phyloP scores from a whole-genome alignment of 2,888 invertebrate genomes.

The Pseudanteris insignis region DNA sequence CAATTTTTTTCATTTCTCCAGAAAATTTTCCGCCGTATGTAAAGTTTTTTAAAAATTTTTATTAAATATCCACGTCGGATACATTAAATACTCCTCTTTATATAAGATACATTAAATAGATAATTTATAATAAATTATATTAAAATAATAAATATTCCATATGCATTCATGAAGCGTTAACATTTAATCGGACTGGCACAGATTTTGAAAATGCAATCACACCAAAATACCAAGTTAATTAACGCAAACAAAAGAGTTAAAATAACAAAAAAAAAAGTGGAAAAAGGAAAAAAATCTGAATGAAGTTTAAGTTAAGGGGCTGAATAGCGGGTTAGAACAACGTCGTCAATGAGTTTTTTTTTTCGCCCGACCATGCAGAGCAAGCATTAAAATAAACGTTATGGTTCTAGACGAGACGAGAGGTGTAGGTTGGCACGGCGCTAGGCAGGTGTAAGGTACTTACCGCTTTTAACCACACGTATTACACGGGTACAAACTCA shows the following conservation, averaged over 20 bases:
- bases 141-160: no score
- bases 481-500: slow-evolving; percentile 40
- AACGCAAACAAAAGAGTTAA: no score
- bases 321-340: slow-evolving; percentile 22
- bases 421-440: slow-evolving; percentile 36
- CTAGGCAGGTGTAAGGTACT: slow-evolving; percentile 45
- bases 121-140: no score
- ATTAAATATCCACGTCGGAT: no score
- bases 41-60: no score
- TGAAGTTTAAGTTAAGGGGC: slow-evolving; percentile 34
- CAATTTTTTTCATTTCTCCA: slow-evolving; percentile 3
- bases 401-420: slow-evolving; percentile 49
- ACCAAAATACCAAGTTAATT: no score
- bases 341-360: slow-evolving; percentile 36
- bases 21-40: background rate
- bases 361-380: slow-evolving; percentile 51
- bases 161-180: no score
- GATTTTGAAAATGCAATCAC: no score
- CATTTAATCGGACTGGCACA: no score
- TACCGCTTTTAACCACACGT: slow-evolving; percentile 37
- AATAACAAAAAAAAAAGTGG: background rate
- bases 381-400: slow-evolving; percentile 55
- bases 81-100: no score
- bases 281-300: slow-evolving; percentile 32
- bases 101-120: no score